Percentiles rank a stretch among this genome's conserved stretches.
phyloP scores from a whole-genome alignment of 2,888 invertebrate genomes.

The Thereva unica region DNA sequence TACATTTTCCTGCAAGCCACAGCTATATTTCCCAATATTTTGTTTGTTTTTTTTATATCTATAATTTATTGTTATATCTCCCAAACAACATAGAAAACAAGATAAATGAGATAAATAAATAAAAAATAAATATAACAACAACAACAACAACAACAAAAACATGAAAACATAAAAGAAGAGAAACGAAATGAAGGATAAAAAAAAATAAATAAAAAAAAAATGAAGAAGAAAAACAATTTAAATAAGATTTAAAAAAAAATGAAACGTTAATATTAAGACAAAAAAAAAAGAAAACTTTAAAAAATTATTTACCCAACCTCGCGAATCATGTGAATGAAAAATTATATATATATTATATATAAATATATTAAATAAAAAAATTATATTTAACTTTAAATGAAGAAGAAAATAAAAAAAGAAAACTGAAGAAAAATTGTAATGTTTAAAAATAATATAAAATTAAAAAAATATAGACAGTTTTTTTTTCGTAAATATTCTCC shows the following conservation, averaged over 20 bases:
- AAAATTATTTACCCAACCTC: conserved; percentile 45
- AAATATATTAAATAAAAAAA: conserved; percentile 36
- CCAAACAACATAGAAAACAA: background rate
- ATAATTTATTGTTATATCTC: no score
- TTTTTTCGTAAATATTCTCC: background rate
- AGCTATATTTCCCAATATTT: no score
- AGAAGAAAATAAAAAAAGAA: conserved; percentile 17
- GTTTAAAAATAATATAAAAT: conserved; percentile 35
- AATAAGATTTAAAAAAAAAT: background rate
- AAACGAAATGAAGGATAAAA: conserved; percentile 4
- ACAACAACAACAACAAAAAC: no score
- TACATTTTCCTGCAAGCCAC: no score
- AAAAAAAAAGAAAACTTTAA: conserved; percentile 17
- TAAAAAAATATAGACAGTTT: conserved; percentile 6
- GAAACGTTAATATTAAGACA: background rate
- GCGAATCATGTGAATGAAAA: conserved; percentile 47
- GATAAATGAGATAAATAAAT: conserved; percentile 11
- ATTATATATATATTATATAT: conserved; percentile 41
- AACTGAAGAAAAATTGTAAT: conserved; percentile 33
- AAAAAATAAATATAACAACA: background rate
- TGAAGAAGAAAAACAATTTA: background rate
- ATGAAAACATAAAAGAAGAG: conserved; percentile 4
- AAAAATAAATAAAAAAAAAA: conserved; percentile 1
- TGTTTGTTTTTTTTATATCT: no score
- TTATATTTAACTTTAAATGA: conserved; percentile 36